These are phyloP conservation scores for Calidris pygmaea DNA, from an alignment of 2,113 vertebrate genomes.

Conservation along the genomic window DNA sequence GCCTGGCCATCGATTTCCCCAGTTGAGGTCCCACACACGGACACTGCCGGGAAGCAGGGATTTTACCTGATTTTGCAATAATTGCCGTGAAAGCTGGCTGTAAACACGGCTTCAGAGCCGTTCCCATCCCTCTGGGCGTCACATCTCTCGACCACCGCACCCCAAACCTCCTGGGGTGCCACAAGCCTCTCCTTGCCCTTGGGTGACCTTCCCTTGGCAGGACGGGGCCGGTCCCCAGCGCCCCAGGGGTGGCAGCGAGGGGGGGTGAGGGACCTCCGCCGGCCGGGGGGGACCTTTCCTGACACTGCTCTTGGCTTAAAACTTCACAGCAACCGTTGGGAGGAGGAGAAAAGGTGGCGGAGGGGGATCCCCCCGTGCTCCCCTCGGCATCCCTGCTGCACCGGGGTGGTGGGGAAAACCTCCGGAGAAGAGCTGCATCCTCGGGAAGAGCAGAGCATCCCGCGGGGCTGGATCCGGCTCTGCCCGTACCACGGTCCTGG, in stretches of 20 bases:
- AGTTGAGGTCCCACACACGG: not conserved
- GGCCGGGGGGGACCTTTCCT: not conserved
- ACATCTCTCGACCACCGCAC: rapidly evolving
- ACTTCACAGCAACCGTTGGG: not conserved
- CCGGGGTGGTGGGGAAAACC: not conserved
- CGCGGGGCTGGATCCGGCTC: rapidly evolving
- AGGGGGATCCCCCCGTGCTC: rapidly evolving
- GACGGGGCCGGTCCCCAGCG: not conserved
- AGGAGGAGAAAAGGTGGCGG: rapidly evolving
- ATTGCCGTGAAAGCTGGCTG: rapidly evolving
- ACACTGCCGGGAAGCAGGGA: not conserved
- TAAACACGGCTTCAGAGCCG: rapidly evolving
- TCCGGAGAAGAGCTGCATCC: not conserved
- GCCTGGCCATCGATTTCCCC: not conserved
- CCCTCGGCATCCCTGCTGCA: not conserved
- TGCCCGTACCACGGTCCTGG: rapidly evolving
- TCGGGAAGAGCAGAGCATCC: not conserved
- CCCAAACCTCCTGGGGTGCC: rapidly evolving
- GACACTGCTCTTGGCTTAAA: not conserved
- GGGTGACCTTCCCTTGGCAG: not conserved
- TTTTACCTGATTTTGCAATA: not conserved
- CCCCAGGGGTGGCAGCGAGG: not conserved
- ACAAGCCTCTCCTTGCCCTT: rapidly evolving
- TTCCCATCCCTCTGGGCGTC: rapidly evolving
- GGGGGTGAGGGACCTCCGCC: not conserved